These are phyloP conservation scores for Xerus rutilus DNA, from an alignment of 2,797 vertebrate species.

Conservation along the genomic window DNA sequence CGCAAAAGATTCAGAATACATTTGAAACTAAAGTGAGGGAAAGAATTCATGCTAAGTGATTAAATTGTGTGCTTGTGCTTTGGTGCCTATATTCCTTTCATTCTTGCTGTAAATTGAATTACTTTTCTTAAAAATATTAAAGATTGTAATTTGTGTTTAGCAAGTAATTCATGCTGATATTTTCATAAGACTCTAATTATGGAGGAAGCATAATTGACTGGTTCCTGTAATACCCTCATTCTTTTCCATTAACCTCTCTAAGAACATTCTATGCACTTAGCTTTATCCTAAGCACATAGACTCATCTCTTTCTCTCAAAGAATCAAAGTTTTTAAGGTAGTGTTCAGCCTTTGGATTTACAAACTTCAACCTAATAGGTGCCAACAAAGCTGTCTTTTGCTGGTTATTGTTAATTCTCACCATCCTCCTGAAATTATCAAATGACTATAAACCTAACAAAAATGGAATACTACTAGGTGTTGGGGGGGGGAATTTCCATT, in stretches of 20 bases:
- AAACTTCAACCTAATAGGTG: not conserved
- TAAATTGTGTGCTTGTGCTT: not conserved
- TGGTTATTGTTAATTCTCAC: not conserved
- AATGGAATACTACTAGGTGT: not conserved
- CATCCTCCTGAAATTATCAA: not conserved
- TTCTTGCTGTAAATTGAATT: constrained; percentile 32
- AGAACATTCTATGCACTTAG: not conserved
- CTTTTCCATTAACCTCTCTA: not conserved
- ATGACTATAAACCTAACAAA: not conserved
- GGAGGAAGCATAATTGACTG: not conserved
- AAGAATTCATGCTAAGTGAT: not conserved
- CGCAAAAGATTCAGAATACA: not conserved
- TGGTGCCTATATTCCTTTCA: not conserved
- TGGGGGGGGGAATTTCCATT: not conserved
- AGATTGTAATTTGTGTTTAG: constrained; percentile 47
- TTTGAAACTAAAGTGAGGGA: not conserved
- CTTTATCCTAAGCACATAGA: not conserved
- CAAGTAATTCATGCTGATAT: constrained; percentile 54
- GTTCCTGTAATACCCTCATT: not conserved
- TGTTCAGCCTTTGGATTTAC: not conserved
- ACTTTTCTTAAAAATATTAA: constrained; percentile 57
- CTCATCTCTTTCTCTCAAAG: not conserved
- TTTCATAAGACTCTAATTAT: constrained; percentile 54
- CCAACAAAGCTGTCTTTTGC: not conserved
- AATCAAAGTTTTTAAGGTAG: not conserved